Evolutionary conservation across 2,797 vertebrate species (phyloP), one percentile per base, ranked within the genome.

Genomic region (Jordanella pulchra): DNA sequence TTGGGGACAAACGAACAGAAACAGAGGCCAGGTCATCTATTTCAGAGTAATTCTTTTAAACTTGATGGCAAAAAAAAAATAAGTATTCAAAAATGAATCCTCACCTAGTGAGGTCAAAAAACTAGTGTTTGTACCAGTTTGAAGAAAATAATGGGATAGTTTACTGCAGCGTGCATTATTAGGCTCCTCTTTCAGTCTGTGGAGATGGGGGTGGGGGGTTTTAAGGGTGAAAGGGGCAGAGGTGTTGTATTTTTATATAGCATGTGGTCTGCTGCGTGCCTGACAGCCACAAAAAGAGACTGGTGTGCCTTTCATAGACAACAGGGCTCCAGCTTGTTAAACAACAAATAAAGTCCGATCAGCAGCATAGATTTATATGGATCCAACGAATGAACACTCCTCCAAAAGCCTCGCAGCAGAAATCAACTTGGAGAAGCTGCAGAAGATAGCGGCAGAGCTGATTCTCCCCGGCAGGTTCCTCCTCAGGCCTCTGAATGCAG

Each of bases 161-260:
- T 58, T 71, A 64, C 71, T 69, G 67, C 65, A 83, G 65, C 72
- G 86, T 81, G 67, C 35, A 67, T 56, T 58, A 42, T 55, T 69
- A 44, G 61, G 72, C 66, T 78, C 69, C 65, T 65, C 53, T 82
- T 74, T 73, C 74, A 73, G 67, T 18, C 47, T 77, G 67, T 54
- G 47, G 30, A 64, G 67, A 53, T 50, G 72, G 67, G 71, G 81
- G 82, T 72, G 47, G 86, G 79, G 76, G 35, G 27, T n/a, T 64
- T 30, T 64, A 27, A 74, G 86, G 78, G 76, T 45, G 60, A 77
- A 84, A 65, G 76, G 84, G 84, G 67, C 80, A 76, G 68, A 55
- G 60, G 76, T 80, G 75, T 55, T 71, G 80, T 90, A 90, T 90
- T 92, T 91, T 91, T 91, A 80, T 80, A 85, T 83, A 87, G 70